Base-by-base conservation (phyloP, 1,140 invertebrate genomes). In the Batillaria attramentaria region DNA sequence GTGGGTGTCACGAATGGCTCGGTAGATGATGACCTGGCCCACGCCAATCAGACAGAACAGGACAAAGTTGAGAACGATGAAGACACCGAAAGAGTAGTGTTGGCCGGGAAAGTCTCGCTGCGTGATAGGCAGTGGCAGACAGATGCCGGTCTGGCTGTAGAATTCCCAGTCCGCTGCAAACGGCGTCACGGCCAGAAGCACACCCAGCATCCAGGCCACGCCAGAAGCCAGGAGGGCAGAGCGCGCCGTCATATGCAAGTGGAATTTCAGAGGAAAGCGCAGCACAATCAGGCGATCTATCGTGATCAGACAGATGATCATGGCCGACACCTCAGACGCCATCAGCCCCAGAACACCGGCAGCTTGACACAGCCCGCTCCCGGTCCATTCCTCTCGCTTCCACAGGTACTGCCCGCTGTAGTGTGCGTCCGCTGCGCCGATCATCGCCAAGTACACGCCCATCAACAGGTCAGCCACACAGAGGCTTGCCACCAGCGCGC, bases 71-170 rank as follows among this genome's bases (percentile, higher is more conserved):
- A 80, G 57, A 41, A 82, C 54, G 33, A 86, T 79, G 46, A 86
- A 86, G 24, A 86, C 50, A 10, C 50, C 60, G 42, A 72, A 76
- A 50, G 79, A 60, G 75, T 84, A 86, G 66, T 81, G 70, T 72
- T 80, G 80, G 24, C 83, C 81, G 0, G 74, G 43, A 18, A 57
- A 50, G 1, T 78, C 50, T 1, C 80, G 33, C 0, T 62, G 33
- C 10, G 81, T 77, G 13, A 84, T 77, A 24, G 83, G 84, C 24
- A 85, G 62, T 18, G 83, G 78, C 8, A 85, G 57, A 37, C 84
- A 84, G 2, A 84, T 42, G 24, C 76, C 78, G 18, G 81, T 82
- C n/a, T 81, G 66, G 1, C 80, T 75, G 50, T 85, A 86, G 77
- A 87, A 37, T 35, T 77, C n/a, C 73, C 39, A 8, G 0, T 41